phyloP scores from a whole-genome alignment of 2,888 invertebrate species.

The Myathropa florea region DNA sequence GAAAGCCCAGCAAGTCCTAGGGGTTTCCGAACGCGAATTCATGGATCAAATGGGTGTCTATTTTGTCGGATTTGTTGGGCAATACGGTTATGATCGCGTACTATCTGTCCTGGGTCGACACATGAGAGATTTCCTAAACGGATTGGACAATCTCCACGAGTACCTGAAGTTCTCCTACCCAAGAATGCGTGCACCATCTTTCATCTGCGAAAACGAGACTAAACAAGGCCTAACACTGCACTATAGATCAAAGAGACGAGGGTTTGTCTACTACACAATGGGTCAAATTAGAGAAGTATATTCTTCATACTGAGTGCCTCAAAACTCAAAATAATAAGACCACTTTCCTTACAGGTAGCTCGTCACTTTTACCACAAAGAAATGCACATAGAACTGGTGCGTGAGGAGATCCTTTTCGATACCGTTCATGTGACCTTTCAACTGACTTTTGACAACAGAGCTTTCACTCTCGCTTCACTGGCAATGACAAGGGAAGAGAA shows the following conservation, averaged over 20 bases:
- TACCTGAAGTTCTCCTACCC: conserved; percentile 98
- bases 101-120: conserved; percentile 94
- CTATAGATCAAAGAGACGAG: conserved; percentile 94
- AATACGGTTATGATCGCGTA: conserved; percentile 96
- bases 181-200: conserved; percentile 93
- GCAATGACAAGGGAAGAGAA: conserved; percentile 94
- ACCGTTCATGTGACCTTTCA: conserved; percentile 97
- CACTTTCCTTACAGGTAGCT: conserved; percentile 85
- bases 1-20: conserved; percentile 92
- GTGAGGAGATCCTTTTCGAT: conserved; percentile 93
- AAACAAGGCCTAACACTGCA: conserved; percentile 95
- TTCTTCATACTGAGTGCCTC: background rate
- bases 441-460: conserved; percentile 95
- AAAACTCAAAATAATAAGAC: background rate
- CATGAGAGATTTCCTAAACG: conserved; percentile 97
- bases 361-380: conserved; percentile 97
- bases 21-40: conserved; percentile 93
- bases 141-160: conserved; percentile 97
- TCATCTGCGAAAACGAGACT: conserved; percentile 98
- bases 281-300: conserved; percentile 94
- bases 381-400: conserved; percentile 93
- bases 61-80: conserved; percentile 95
- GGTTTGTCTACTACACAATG: conserved; percentile 98
- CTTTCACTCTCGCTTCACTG: conserved; percentile 90
- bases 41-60: conserved; percentile 97